Evolutionary conservation across 2,888 invertebrate genomes (phyloP), one percentile per base, ranked within the genome.

Genomic region (Odontocolon sp.): DNA sequence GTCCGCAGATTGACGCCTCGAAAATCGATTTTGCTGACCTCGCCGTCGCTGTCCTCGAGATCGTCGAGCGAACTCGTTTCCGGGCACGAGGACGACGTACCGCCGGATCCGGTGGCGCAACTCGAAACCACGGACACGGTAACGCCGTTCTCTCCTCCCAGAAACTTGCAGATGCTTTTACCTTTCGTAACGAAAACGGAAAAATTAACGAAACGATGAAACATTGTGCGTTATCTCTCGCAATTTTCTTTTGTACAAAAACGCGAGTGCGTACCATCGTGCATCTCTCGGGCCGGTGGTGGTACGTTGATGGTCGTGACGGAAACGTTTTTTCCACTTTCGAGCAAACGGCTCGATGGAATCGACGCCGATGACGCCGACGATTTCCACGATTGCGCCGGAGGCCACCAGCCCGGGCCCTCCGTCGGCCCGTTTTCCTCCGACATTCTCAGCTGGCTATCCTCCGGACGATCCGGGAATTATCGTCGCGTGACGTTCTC

Each of bases 301-400:
- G 93, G 92, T 90, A 94, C 94, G 89, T 95, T 95, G 91, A 96
- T 96, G 83, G 95, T 95, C 82, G 96, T 96, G 87, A 96, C 95
- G 75, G 96, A 95, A 72, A 96, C 94, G 92, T 96, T 93, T 70
- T 89, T 90, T 36, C 89, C 90, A 88, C 86, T 91, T 73, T 90
- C 89, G 38, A 86, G 79, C n/a, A 64, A 77, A 36, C 82, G 79
- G 52, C 80, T 74, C 40, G 80, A 92, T 91, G 79, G 92, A 86
- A 92, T 92, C 59, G 91, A 91, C 80, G 92, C 92, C 21, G 78
- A 79, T 9, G 80, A 77, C 83, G 89, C 91, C 85, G 91, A 89
- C 89, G 77, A 78, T 82, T 87, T 90, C 87, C 88, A 89, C 77
- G 87, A 84, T 75, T 90, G 88, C 33, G 84, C 81, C 64, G 87